Conservation (phyloP, 1,140 invertebrate species). For the Riptortus pedestris region DNA sequence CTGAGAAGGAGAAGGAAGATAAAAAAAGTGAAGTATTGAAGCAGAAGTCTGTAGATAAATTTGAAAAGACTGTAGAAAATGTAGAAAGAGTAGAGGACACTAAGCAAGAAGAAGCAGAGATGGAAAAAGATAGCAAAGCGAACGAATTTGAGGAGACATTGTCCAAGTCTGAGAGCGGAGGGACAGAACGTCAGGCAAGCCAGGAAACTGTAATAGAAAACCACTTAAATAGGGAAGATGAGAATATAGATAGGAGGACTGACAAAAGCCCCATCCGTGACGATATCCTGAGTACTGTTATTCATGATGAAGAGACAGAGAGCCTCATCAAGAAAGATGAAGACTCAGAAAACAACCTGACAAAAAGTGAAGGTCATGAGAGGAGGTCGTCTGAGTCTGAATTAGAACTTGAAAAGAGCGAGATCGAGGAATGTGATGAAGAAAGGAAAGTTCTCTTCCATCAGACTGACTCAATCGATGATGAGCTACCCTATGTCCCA, state of each 20-base stretch:
- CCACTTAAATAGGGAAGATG: not conserved
- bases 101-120: conserved; percentile 11
- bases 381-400: conserved; percentile 69
- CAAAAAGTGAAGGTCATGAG: conserved; percentile 36
- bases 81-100: conserved; percentile 5
- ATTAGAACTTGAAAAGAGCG: conserved; percentile 49
- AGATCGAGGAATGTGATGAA: conserved; percentile 41
- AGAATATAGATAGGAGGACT: not conserved
- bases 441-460: conserved; percentile 66
- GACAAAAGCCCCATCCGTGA: not conserved
- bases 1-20: not conserved
- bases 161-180: conserved; percentile 6
- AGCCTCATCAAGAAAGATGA: conserved; percentile 32
- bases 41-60: not conserved
- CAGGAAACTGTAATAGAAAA: conserved; percentile 13
- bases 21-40: not conserved
- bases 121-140: not conserved
- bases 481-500: conserved; percentile 75
- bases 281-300: not conserved
- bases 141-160: not conserved
- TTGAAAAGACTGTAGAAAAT: not conserved
- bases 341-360: conserved; percentile 27
- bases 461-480: conserved; percentile 72
- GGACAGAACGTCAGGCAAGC: not conserved
- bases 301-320: conserved; percentile 8